Conservation (phyloP, 2,888 invertebrate species). For the Urechis unicinctus region DNA sequence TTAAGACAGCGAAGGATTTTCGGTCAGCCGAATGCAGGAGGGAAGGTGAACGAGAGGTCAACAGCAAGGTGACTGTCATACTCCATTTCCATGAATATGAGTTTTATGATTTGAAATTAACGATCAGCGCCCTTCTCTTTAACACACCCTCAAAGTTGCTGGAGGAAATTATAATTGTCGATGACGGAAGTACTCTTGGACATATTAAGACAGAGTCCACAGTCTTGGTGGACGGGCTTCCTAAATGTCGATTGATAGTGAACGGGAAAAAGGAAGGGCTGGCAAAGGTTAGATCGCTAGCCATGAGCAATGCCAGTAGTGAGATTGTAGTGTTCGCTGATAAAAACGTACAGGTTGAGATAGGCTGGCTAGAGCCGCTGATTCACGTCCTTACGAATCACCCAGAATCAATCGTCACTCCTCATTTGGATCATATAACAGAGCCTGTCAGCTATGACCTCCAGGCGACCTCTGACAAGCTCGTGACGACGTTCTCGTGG, state of each 20-base stretch:
- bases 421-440: conserved; percentile 20
- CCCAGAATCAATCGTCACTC: conserved; percentile 16
- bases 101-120: conserved; percentile 23
- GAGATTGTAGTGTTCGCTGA: conserved; percentile 20
- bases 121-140: conserved; percentile 17
- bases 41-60: not conserved
- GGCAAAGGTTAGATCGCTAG: conserved; percentile 13
- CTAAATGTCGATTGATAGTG: conserved; percentile 11
- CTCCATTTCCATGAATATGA: conserved; percentile 23
- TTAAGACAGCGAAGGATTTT: conserved; percentile 11
- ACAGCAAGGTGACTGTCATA: conserved; percentile 15
- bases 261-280: conserved; percentile 9
- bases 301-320: conserved; percentile 10
- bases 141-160: conserved; percentile 10
- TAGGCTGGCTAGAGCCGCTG: conserved; percentile 23
- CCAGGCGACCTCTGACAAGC: conserved; percentile 5
- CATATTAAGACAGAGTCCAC: conserved; percentile 18
- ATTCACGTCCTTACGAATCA: conserved; percentile 11
- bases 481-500: conserved; percentile 17
- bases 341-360: conserved; percentile 12
- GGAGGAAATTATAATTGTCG: conserved; percentile 21
- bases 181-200: conserved; percentile 22
- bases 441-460: conserved; percentile 22
- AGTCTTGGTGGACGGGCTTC: conserved; percentile 10
- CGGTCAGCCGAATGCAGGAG: conserved; percentile 5